Percentiles rank a stretch among this genome's conserved stretches.
These are phyloP conservation scores for Enteromius viviparus DNA, from an alignment of 2,797 vertebrate genomes.

Conservation along the genomic window DNA sequence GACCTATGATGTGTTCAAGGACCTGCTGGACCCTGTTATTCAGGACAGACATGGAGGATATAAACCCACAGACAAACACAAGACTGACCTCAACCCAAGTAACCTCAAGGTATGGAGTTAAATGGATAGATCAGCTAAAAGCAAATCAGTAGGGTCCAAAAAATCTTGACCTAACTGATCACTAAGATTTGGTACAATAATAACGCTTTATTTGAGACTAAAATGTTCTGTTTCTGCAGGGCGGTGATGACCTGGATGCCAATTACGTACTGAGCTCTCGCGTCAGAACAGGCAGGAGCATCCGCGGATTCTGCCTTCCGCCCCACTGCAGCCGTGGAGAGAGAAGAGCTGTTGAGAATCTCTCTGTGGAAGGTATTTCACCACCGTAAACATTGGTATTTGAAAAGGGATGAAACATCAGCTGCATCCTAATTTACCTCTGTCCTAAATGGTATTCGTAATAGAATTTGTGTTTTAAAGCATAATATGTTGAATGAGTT, in stretches of 20 bases:
- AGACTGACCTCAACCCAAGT: constrained; percentile 88
- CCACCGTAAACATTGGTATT: background rate
- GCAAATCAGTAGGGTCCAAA: background rate
- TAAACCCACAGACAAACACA: constrained; percentile 94
- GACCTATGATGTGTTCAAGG: constrained; percentile 89
- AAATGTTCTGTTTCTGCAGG: constrained; percentile 71
- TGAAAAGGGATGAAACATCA: background rate
- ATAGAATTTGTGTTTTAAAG: background rate
- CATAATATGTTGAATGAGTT: background rate
- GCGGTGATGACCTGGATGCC: constrained; percentile 92
- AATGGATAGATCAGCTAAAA: background rate
- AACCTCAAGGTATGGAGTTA: constrained; percentile 84
- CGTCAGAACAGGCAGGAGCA: constrained; percentile 92
- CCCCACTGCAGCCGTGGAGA: constrained; percentile 96
- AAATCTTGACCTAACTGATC: background rate
- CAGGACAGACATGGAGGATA: constrained; percentile 93
- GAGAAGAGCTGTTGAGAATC: constrained; percentile 88
- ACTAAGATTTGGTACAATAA: too few relatives aligned
- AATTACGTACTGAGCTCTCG: constrained; percentile 94
- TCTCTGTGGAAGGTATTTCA: constrained; percentile 87
- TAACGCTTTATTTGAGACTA: too few relatives aligned
- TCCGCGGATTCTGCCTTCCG: constrained; percentile 93
- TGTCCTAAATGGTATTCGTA: background rate
- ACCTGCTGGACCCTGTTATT: constrained; percentile 90
- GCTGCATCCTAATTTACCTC: background rate